Conservation (phyloP, 2,797 vertebrate genomes). For the Threskiornis aethiopicus region DNA sequence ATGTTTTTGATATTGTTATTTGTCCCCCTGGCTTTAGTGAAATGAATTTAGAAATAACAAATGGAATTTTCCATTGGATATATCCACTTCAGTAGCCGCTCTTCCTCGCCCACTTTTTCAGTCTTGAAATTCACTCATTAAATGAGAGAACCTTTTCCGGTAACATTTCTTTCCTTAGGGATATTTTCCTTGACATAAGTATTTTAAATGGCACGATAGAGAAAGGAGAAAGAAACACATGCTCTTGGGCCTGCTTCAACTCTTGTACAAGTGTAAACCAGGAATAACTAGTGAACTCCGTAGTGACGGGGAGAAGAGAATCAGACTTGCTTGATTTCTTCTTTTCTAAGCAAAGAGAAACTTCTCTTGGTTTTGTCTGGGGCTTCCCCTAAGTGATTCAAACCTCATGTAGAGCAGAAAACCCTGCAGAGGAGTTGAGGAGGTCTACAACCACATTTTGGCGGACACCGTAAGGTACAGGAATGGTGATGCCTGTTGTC, state of each 20-base stretch:
- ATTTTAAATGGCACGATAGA: not conserved
- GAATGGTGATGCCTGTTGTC: not conserved
- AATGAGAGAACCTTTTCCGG: not conserved
- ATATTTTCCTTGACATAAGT: not conserved
- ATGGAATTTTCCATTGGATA: not conserved
- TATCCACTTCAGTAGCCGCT: not conserved
- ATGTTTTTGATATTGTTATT: not conserved
- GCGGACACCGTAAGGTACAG: not conserved
- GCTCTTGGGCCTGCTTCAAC: not conserved
- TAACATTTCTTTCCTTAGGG: not conserved
- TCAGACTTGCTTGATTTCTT: not conserved
- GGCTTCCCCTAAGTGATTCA: not conserved
- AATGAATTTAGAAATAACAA: not conserved
- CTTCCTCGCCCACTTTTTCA: not conserved
- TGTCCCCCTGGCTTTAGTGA: not conserved
- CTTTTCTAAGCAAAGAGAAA: not conserved
- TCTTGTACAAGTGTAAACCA: not conserved
- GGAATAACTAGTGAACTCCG: not conserved
- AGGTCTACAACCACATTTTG: not conserved
- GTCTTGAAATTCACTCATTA: not conserved
- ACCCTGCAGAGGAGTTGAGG: not conserved
- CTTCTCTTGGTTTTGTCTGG: not conserved
- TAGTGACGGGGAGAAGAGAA: not conserved
- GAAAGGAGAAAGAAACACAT: not conserved
- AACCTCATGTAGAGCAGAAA: not conserved